Percentiles rank a stretch among this genome's conserved stretches.
Evolutionary conservation across 2,888 invertebrate genomes (phyloP).

Genomic region (Andrena camellia): DNA sequence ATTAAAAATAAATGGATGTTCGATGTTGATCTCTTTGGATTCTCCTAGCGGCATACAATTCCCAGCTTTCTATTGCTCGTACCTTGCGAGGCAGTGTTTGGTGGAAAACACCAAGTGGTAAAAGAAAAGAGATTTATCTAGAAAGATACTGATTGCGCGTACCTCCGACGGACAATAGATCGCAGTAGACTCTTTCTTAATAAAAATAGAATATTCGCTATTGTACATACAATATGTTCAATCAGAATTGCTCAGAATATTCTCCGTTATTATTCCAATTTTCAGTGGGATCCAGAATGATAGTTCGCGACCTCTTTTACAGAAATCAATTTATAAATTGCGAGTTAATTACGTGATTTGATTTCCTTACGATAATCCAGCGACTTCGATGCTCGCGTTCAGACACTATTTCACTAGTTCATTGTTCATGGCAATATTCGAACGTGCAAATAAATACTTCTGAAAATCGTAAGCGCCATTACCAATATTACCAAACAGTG

Average conservation of each 20-base stretch:
- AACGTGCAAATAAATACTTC: slow-evolving; percentile 18
- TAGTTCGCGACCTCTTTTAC: not conserved
- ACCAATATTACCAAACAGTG: slow-evolving; percentile 16
- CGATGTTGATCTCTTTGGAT: slow-evolving; percentile 55
- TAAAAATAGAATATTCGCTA: not conserved
- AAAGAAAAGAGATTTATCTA: slow-evolving; percentile 59
- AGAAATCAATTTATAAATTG: not conserved
- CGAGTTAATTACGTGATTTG: not conserved
- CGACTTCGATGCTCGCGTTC: not conserved
- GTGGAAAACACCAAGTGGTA: slow-evolving; percentile 48
- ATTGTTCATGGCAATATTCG: slow-evolving; percentile 30
- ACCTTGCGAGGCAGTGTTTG: slow-evolving; percentile 66
- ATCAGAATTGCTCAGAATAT: not conserved
- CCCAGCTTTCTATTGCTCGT: slow-evolving; percentile 42
- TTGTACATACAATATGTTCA: not conserved
- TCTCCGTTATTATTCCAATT: not conserved
- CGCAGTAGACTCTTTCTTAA: not conserved
- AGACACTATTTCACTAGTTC: slow-evolving; percentile 46
- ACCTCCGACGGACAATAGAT: slow-evolving; percentile 30
- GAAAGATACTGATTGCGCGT: slow-evolving; percentile 1
- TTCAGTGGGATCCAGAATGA: not conserved
- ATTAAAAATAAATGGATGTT: slow-evolving; percentile 13
- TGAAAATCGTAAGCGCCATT: not conserved
- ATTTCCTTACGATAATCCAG: not conserved
- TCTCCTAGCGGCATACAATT: slow-evolving; percentile 47